Evolutionary conservation across 2,888 invertebrate genomes (phyloP).

Genomic region (Acanthosoma haemorrhoidale): DNA sequence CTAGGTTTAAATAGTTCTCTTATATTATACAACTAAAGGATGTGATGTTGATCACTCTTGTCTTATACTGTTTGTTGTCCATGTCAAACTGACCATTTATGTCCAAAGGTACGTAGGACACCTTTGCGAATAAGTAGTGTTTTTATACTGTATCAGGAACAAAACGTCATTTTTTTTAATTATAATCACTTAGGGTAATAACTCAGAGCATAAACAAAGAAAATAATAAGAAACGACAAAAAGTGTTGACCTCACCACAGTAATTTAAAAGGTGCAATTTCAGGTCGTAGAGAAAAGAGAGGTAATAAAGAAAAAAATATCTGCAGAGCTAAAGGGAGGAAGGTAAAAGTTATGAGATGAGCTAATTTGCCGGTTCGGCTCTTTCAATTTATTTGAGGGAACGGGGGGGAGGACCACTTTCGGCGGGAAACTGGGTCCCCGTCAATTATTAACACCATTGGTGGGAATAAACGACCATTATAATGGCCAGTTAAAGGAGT

Average conservation of each 20-base stretch:
- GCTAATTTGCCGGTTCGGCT: constrained; percentile 12
- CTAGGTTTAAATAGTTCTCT: too few relatives aligned
- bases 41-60: too few relatives aligned
- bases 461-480: background rate
- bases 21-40: too few relatives aligned
- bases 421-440: background rate
- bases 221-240: background rate
- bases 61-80: too few relatives aligned
- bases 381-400: background rate
- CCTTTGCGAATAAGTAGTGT: too few relatives aligned
- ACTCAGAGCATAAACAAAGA: too few relatives aligned
- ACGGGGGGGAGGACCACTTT: background rate
- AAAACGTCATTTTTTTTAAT: too few relatives aligned
- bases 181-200: too few relatives aligned
- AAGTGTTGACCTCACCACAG: background rate
- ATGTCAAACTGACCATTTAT: too few relatives aligned
- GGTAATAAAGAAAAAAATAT: background rate
- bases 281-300: background rate
- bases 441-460: constrained; percentile 2
- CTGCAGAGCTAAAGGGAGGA: background rate
- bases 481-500: constrained; percentile 7
- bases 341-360: constrained; percentile 12
- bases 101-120: too few relatives aligned
- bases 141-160: too few relatives aligned
- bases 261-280: constrained; percentile 6